These are phyloP conservation scores for Lithophane ornitopus DNA, from an alignment of 2,888 invertebrate genomes.

Conservation along the genomic window DNA sequence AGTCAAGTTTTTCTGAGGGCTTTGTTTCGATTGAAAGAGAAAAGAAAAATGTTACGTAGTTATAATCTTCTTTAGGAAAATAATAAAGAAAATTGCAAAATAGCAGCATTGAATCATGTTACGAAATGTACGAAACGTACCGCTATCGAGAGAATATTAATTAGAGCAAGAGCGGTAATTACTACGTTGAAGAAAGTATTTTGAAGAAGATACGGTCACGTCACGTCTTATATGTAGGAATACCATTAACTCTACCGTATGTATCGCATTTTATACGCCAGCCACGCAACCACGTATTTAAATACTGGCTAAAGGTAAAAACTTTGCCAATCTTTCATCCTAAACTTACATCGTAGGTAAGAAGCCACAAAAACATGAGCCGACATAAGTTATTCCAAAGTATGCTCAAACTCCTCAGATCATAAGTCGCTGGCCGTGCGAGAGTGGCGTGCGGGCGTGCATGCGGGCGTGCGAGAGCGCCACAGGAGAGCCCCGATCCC, in stretches of 20 bases:
- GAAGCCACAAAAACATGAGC: constrained; percentile 32
- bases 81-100: background rate
- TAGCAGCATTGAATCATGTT: background rate
- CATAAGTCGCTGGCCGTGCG: constrained; percentile 52
- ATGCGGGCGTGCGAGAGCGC: constrained; percentile 43
- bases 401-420: constrained; percentile 50
- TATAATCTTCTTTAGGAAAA: background rate
- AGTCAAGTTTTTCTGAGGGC: background rate
- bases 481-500: constrained; percentile 69
- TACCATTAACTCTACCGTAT: background rate
- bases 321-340: constrained; percentile 45
- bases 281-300: constrained; percentile 9
- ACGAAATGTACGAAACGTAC: background rate
- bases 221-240: background rate
- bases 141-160: background rate
- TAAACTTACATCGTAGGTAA: constrained; percentile 47
- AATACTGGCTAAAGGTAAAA: constrained; percentile 40
- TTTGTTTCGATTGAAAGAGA: background rate
- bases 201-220: background rate
- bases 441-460: constrained; percentile 37
- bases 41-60: background rate
- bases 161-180: background rate
- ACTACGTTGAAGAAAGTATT: background rate
- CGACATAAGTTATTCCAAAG: constrained; percentile 59
- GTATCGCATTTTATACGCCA: background rate